Evolutionary conservation across 2,113 vertebrate species (phyloP), one percentile per base, ranked within the genome.

Genomic region (Chiloscyllium plagiosum): DNA sequence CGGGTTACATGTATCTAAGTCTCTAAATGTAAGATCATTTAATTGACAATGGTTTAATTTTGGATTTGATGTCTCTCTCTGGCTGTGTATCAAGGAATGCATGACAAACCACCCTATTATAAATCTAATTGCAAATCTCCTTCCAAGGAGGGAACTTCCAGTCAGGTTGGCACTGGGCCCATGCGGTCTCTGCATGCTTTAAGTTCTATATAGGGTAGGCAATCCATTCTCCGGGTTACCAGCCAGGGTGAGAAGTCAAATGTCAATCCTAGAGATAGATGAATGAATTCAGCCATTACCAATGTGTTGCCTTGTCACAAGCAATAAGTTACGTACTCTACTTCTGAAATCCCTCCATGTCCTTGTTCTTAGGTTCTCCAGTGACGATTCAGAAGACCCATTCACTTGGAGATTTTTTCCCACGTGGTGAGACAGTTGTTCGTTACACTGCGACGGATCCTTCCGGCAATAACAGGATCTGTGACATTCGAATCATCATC

Each of bases 381-480:
- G 96, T 99, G 96, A 97, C 96, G 66, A 96, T 99, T 95, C 98
- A 97, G 96, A 98, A 97, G 95, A 99, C 96, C 96, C 99, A 99
- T 13, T 96, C 96, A 37, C 98, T 98, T 87, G 98, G 98, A 96
- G 98, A 98, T 68, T 96, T 97, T 65, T 99, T 99, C 96, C 98
- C 98, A 92, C 98, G 97, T 7, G 99, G 99, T 95, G 98, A 99
- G 96, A 99, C 98, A 1, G 2, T 97, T 96, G 98, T 99, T 61
- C 97, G 96, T 37, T 99, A 99, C 96, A 98, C 97, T 2, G 99
- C 99, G 1, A 97, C 97, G 0, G 99, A 99, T 95, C 97, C 98
- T 0, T 98, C 98, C 3, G 99, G 99, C 96, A 99, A 99, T 97
- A 98, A 98, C 96, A 98, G 98, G 96, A 99, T 98, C 0, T 99